A percentile compares a stretch with the other conserved stretches of the same genome.
Conservation (phyloP, 2,113 vertebrate species). For the Ceuthmochares aereus region DNA sequence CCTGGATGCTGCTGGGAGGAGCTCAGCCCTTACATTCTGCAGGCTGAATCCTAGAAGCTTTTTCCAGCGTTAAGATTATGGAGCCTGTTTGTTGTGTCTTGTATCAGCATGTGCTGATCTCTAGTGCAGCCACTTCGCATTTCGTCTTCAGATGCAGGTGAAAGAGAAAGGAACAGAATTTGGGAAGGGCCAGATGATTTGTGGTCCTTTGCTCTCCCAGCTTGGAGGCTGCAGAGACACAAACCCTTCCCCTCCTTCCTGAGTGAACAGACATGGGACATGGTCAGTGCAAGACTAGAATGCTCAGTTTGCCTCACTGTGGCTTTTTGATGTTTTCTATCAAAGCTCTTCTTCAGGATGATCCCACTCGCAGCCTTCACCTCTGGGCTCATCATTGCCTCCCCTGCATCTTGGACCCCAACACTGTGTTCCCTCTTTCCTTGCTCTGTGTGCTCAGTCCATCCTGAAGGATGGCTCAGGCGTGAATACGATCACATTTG, state of each 20-base stretch:
- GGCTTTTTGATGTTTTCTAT: background rate
- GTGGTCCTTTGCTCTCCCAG: background rate
- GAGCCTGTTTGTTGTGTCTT: background rate
- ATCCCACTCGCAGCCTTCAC: background rate
- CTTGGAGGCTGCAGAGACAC: background rate
- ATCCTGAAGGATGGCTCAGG: background rate
- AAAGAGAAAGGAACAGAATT: background rate
- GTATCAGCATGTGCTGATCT: background rate
- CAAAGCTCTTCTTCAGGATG: background rate
- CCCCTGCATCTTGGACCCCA: background rate
- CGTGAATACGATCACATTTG: background rate
- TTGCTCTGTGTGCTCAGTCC: background rate
- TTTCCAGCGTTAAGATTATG: background rate
- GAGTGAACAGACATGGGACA: accelerated
- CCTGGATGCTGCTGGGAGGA: background rate
- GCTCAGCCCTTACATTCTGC: background rate
- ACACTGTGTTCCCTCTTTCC: background rate
- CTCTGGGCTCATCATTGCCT: background rate
- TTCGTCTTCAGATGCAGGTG: background rate
- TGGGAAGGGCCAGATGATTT: background rate
- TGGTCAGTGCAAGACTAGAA: background rate
- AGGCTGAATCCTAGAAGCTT: background rate
- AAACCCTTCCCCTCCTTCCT: background rate
- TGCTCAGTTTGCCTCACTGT: background rate
- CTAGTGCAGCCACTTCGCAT: background rate